Evolutionary conservation across 2,888 invertebrate species (phyloP).

Genomic region (Zeuzera pyrina): DNA sequence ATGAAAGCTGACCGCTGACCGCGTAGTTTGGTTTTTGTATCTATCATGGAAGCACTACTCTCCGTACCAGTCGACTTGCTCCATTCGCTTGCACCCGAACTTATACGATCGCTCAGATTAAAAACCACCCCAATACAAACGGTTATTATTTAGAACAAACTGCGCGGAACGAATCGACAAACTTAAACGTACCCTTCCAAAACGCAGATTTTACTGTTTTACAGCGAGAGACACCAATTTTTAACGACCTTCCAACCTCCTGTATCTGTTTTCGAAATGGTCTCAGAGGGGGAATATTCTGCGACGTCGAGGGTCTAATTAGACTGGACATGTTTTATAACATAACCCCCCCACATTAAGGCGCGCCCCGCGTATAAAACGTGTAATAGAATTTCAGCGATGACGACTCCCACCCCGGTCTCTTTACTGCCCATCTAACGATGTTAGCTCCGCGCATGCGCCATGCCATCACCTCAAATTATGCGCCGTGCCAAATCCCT

Average conservation of each 20-base stretch:
- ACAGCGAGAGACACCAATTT: constrained; percentile 33
- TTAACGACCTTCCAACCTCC: constrained; percentile 15
- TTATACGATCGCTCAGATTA: no score
- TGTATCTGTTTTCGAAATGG: constrained; percentile 11
- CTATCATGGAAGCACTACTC: no score
- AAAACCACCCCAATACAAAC: constrained; percentile 28
- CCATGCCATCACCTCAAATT: constrained; percentile 28
- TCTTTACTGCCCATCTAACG: constrained; percentile 53
- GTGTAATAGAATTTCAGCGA: constrained; percentile 68
- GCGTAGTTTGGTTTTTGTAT: no score
- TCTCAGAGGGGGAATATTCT: constrained; percentile 27
- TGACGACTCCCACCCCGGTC: constrained; percentile 36
- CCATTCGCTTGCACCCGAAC: no score
- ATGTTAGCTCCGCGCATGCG: constrained; percentile 61
- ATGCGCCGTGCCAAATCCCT: constrained; percentile 24
- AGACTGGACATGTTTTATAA: constrained; percentile 57
- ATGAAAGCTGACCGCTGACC: no score
- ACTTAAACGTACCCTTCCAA: constrained; percentile 31
- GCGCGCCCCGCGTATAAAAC: constrained; percentile 62
- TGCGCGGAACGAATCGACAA: constrained; percentile 61
- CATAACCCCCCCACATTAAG: constrained; percentile 47
- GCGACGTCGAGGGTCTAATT: constrained; percentile 40
- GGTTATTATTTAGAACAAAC: constrained; percentile 67
- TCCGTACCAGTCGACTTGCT: no score
- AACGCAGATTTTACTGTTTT: constrained; percentile 57